Evolutionary conservation across 2,113 vertebrate genomes (phyloP).

Genomic region (Sinocyclocheilus maitianheensis): DNA sequence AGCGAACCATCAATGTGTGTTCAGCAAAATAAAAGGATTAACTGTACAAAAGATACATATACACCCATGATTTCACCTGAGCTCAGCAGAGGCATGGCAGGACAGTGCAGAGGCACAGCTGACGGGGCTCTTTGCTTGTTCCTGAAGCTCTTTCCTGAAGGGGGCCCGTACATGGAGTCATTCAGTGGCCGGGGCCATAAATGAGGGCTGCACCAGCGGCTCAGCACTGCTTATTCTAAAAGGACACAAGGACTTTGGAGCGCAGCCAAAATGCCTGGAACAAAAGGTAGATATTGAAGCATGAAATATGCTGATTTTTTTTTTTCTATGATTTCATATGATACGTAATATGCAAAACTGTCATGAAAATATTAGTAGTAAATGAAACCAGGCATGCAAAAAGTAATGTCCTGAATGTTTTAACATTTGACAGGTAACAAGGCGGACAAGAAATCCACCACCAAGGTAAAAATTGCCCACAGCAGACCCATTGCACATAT

Average conservation of each 20-base stretch:
- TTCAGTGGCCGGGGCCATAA: conserved; percentile 75
- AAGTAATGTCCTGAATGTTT: conserved; percentile 5
- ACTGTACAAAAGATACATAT: conserved; percentile 55
- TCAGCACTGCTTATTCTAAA: conserved; percentile 67
- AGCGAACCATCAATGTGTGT: conserved; percentile 61
- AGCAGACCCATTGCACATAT: neutral
- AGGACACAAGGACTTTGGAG: conserved; percentile 64
- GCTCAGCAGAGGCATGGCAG: conserved; percentile 73
- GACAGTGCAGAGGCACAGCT: conserved; percentile 64
- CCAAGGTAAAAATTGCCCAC: conserved; percentile 71
- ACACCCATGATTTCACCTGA: conserved; percentile 69
- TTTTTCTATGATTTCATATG: neutral
- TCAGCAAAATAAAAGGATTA: conserved; percentile 70
- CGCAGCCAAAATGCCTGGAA: conserved; percentile 78
- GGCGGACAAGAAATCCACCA: conserved; percentile 80
- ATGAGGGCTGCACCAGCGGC: conserved; percentile 65
- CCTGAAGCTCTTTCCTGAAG: conserved; percentile 71
- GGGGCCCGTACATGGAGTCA: conserved; percentile 66
- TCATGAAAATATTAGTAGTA: neutral
- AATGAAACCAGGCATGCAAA: neutral
- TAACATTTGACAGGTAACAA: conserved; percentile 73
- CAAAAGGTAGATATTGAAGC: conserved; percentile 70
- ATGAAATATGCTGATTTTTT: neutral
- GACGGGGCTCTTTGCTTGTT: conserved; percentile 81
- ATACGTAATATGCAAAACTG: neutral